Evolutionary conservation across 2,797 vertebrate species (phyloP), one percentile per base, ranked within the genome.

Genomic region (Vespertilio murinus): DNA sequence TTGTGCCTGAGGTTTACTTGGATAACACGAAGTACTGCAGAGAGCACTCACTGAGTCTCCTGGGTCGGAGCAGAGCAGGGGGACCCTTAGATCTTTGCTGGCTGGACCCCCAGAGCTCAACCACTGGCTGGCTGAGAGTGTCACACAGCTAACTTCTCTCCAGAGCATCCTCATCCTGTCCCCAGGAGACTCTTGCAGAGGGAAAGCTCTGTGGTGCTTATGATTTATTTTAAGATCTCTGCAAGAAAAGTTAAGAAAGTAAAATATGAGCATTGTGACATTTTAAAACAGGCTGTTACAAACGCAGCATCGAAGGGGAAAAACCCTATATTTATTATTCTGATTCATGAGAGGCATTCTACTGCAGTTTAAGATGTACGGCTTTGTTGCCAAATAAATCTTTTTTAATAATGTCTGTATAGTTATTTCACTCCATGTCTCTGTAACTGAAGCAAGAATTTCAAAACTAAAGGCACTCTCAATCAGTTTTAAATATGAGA

Each of bases 401-500:
- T 88, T 59, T 83, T 83, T 20, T 42, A 74, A 28, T 90, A 86
- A 75, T 20, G 30, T 61, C 30, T 91, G 6, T 45, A 16, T 71
- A 49, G 73, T 84, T 84, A 42, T 84, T 84, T 84, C 20, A 78
- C 38, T 69, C 8, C 23, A 6, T 74, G 59, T 18, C 2, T 84
- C 42, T 74, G 14, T 61, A 94, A 75, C 49, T 61, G 23, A 91
- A 73, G 54, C 47, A 42, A 85, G 56, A 22, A 52, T 18, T 38
- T 30, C 11, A 49, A 83, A 83, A 83, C 45, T 78, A 28, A 79
- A 45, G 59, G 25, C 16, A 67, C 25, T 67, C 67, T 80, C 30
- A 75, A 56, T 75, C 12, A 28, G 5, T 64, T 95, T 92, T 92
- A 81, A 81, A 54, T 70, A 70, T 28, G 18, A 92, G 92, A 61